These are phyloP conservation scores for Dendroctonus valens DNA, from an alignment of 1,140 invertebrate genomes.

Conservation along the genomic window DNA sequence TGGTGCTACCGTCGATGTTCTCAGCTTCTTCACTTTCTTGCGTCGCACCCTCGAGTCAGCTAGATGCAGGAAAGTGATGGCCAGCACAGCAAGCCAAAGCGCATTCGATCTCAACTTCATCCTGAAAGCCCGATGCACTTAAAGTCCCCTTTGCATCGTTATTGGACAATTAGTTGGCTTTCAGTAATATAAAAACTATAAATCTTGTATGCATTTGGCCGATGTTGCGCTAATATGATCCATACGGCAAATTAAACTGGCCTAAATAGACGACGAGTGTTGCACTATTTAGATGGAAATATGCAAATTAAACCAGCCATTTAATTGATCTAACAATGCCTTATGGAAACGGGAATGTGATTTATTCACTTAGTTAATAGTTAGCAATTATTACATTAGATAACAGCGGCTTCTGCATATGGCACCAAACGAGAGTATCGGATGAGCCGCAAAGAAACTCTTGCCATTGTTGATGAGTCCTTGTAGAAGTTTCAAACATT, in stretches of 20 bases:
- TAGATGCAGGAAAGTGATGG: conserved; percentile 22
- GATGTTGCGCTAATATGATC: conserved; percentile 1
- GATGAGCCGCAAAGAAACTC: too few relatives aligned
- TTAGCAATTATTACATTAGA: too few relatives aligned
- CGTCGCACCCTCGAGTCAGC: conserved; percentile 39
- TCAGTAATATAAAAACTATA: conserved; percentile 21
- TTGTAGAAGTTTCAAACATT: too few relatives aligned
- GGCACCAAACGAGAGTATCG: too few relatives aligned
- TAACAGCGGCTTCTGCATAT: too few relatives aligned
- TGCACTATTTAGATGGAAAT: conserved; percentile 17
- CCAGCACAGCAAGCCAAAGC: conserved; percentile 23
- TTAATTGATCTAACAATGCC: conserved; percentile 18
- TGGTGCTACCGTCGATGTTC: background rate
- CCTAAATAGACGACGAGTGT: conserved; percentile 22
- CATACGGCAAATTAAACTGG: conserved; percentile 3
- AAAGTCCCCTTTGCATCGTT: background rate
- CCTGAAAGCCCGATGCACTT: conserved; percentile 12
- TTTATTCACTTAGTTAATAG: too few relatives aligned
- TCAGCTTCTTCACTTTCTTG: conserved; percentile 29
- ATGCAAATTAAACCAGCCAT: conserved; percentile 14
- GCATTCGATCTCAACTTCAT: conserved; percentile 26
- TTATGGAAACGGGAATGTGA: too few relatives aligned
- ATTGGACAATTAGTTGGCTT: background rate
- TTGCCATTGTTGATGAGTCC: too few relatives aligned
- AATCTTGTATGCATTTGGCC: conserved; percentile 8